Evolutionary conservation across 37 sponge, comb jelly and placozoan genomes (phyloP), one percentile per base, ranked within the genome.

Genomic region (Mnemiopsis leidyi): DNA sequence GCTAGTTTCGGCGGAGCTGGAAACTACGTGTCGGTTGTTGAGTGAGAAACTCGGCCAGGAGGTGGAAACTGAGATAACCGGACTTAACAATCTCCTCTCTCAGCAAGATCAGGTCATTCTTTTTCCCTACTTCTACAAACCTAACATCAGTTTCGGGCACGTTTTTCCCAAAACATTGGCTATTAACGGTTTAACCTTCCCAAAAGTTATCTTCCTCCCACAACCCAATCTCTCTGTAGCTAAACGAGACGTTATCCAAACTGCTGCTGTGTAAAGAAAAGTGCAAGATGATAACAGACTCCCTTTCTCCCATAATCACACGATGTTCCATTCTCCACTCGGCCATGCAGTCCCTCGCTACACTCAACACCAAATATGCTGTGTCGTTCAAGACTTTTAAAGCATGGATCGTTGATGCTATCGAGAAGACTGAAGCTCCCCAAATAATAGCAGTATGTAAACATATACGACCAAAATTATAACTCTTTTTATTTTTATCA

Each of bases 101-200:
- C 61, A 40, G 48, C 90, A 85, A 39, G 90, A 85, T 21, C 25
- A 85, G 90, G 90, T 85, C n/a, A n/a, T n/a, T n/a, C n/a, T n/a
- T n/a, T n/a, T n/a, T n/a, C n/a, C n/a, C n/a, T n/a, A n/a, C n/a
- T n/a, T n/a, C n/a, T n/a, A n/a, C n/a, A 28, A 69, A 3, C 73
- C 2, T 25, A 28, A 69, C 73, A 69, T 69, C 21, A 23, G 3
- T 69, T 69, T n/a, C n/a, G n/a, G n/a, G n/a, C n/a, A n/a, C n/a
- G n/a, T n/a, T n/a, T n/a, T n/a, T n/a, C n/a, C n/a, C n/a, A n/a
- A n/a, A n/a, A n/a, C n/a, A n/a, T n/a, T n/a, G n/a, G n/a, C n/a
- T n/a, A n/a, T n/a, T n/a, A n/a, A n/a, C n/a, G n/a, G n/a, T n/a
- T n/a, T n/a, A n/a, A n/a, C n/a, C n/a, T n/a, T n/a, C n/a, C n/a